Evolutionary conservation across 2,888 invertebrate species (phyloP).

Genomic region (Tenthredo notha): DNA sequence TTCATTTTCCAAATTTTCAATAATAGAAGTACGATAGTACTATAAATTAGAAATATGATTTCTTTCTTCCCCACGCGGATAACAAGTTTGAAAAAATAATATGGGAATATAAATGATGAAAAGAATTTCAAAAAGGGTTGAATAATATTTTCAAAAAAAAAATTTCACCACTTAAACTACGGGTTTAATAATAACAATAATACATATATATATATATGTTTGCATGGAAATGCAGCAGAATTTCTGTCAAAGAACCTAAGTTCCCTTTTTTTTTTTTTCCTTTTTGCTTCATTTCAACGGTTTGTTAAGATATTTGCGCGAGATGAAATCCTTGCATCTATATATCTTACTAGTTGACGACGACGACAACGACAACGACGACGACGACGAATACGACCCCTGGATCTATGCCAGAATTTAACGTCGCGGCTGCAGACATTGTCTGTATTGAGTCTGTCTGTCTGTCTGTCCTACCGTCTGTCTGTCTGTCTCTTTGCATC

Average conservation of each 20-base stretch:
- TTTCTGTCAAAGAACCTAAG: neutral
- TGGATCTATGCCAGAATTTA: slow-evolving; percentile 4
- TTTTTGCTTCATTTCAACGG: neutral
- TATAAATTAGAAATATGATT: too few species aligned
- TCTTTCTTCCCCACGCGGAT: too few species aligned
- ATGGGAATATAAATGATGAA: too few species aligned
- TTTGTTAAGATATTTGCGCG: slow-evolving; percentile 7
- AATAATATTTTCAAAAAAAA: too few species aligned
- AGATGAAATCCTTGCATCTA: neutral
- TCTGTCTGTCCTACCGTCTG: neutral
- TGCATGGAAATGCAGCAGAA: too few species aligned
- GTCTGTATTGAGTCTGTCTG: neutral
- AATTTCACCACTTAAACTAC: too few species aligned
- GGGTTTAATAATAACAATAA: too few species aligned
- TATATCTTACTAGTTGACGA: neutral
- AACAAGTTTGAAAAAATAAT: too few species aligned
- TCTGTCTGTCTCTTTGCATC: neutral
- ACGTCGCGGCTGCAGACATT: neutral
- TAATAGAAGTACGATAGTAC: too few species aligned
- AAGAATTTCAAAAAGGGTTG: too few species aligned
- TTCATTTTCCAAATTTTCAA: too few species aligned
- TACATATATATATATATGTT: too few species aligned
- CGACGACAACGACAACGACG: neutral
- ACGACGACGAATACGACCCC: slow-evolving; percentile 6
- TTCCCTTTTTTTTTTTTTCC: neutral